Base-by-base conservation (phyloP, 2,797 vertebrate species). In the Artibeus jamaicensis region DNA sequence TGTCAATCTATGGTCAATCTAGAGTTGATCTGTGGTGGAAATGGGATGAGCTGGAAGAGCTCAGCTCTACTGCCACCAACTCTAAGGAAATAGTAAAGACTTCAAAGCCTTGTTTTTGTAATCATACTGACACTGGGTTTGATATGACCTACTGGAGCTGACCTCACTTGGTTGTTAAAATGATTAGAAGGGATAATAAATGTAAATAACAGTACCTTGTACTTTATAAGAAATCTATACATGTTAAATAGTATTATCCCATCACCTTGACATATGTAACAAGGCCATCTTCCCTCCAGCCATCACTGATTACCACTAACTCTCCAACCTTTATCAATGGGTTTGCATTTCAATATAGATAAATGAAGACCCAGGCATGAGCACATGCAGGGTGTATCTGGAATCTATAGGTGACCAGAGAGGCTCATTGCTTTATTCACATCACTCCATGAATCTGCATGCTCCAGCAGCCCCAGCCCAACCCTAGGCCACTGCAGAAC, bases 181-280 rank as follows among this genome's bases (percentile, higher is more conserved):
- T 29, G 16, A 71, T 74, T 37, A 68, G 18, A 53, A 26, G 26
- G 16, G 18, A 59, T 50, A 2, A 46, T 24, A 18, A 5, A 21
- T 26, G 14, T 32, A 48, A 78, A 44, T 6, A 26, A 24, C 0
- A 3, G 16, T 9, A 21, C 26, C 16, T 2, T 18, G 4, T 2
- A 11, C 37, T 88, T 65, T 9, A 57, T 21, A 91, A 84, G 44
- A 22, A n/a, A 10, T 67, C 37, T 14, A 6, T 9, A 21, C 29
- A 42, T 22, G 7, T 62, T 67, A 94, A 44, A 55, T 53, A 7
- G 32, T 4, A 15, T 24, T 24, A 70, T 24, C 70, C 59, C 12
- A 4, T 50, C 16, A 32, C 50, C 53, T 57, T 34, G 65, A 68
- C 4, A 59, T 46, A 21, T 37, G 46, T 48, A 19, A 24, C 5